A percentile compares a stretch with the other conserved stretches of the same genome.
These are phyloP conservation scores for Anolis sagrei DNA, from an alignment of 2,113 vertebrate genomes.

Conservation along the genomic window DNA sequence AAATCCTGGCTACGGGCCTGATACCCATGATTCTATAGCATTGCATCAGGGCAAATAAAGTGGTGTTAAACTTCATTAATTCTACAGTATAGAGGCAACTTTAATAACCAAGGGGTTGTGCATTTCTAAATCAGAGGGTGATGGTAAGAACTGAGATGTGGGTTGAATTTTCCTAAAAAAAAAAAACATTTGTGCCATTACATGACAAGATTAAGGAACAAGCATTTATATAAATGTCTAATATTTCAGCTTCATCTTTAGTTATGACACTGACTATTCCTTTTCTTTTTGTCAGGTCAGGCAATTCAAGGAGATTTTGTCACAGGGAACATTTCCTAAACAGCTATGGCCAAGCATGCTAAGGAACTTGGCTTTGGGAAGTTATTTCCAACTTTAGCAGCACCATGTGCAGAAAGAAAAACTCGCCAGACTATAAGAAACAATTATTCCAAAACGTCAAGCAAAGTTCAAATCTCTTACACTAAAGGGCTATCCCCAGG, in stretches of 20 bases:
- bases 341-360: not conserved
- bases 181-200: not conserved
- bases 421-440: not conserved
- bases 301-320: not conserved
- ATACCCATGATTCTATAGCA: no score
- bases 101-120: not conserved
- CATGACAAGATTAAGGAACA: not conserved
- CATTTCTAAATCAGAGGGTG: not conserved
- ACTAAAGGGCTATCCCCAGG: not conserved
- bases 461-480: not conserved
- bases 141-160: no score
- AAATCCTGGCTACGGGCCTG: no score
- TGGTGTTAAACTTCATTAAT: no score
- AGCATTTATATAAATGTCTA: not conserved
- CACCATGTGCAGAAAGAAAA: not conserved
- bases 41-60: no score
- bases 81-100: no score
- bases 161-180: not conserved
- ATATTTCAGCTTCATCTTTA: not conserved
- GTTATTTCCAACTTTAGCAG: constrained; percentile 4
- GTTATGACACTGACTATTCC: not conserved
- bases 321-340: not conserved
- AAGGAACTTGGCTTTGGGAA: not conserved
- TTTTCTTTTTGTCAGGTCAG: not conserved
- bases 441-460: not conserved